Evolutionary conservation across 35 echinoderm and acorn worm genomes (phyloP).

Genomic region (Apostichopus parvimensis): DNA sequence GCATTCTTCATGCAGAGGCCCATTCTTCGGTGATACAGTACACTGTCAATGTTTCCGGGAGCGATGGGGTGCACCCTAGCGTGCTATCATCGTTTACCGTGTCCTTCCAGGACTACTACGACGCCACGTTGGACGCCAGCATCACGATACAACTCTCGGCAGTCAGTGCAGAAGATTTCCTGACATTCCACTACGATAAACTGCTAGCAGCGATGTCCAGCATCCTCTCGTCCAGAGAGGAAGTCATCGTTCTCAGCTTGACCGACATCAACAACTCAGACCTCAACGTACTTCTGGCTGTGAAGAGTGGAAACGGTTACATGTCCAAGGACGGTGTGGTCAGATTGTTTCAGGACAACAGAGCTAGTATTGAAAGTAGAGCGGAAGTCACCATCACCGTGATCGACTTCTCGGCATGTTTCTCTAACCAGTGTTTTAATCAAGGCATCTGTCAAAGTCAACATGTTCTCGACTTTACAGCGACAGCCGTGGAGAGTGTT

Average conservation of each 20-base stretch:
- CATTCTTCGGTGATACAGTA: constrained; percentile 69
- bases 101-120: constrained; percentile 70
- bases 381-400: constrained; percentile 66
- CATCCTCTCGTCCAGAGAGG: constrained; percentile 64
- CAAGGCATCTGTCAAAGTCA: constrained; percentile 63
- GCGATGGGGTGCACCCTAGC: constrained; percentile 76
- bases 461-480: constrained; percentile 43
- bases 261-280: constrained; percentile 56
- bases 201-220: constrained; percentile 72
- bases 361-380: constrained; percentile 68
- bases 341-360: constrained; percentile 64
- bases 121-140: constrained; percentile 72
- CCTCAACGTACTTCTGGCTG: constrained; percentile 74
- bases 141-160: constrained; percentile 67
- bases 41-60: constrained; percentile 61
- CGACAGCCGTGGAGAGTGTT: constrained; percentile 64
- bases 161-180: constrained; percentile 62
- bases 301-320: constrained; percentile 68
- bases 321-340: constrained; percentile 59
- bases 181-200: constrained; percentile 62
- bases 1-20: constrained; percentile 61
- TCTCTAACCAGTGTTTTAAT: constrained; percentile 69
- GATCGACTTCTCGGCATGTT: constrained; percentile 83
- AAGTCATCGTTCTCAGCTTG: constrained; percentile 74
- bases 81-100: constrained; percentile 76